Percentiles rank a stretch among this genome's conserved stretches.
Conservation (phyloP, 2,888 invertebrate genomes). For the Torymus auratus region DNA sequence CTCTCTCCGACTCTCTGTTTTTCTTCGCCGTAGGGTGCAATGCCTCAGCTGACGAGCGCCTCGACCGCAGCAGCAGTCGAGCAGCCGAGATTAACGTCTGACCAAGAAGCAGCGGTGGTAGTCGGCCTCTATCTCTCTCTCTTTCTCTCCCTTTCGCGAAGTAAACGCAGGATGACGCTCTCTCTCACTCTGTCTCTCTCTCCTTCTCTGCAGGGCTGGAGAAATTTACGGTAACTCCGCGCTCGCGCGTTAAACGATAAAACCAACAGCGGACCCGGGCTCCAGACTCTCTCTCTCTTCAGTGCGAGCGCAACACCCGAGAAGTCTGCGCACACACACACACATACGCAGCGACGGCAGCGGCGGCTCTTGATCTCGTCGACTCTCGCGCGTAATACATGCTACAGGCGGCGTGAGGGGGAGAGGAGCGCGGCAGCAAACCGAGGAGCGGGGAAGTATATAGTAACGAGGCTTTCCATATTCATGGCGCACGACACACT, state of each 20-base stretch:
- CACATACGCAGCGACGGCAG: no score
- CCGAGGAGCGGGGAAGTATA: conserved; percentile 54
- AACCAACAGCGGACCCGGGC: conserved; percentile 64
- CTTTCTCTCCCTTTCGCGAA: not conserved
- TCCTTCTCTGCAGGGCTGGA: not conserved
- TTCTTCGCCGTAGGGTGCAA: not conserved
- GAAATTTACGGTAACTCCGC: conserved; percentile 43
- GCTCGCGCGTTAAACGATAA: conserved; percentile 69
- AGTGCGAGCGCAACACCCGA: no score
- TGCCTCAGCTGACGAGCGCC: not conserved
- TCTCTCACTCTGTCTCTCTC: not conserved
- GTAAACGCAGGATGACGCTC: not conserved
- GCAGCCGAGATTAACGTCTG: conserved; percentile 65
- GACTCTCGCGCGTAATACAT: conserved; percentile 1
- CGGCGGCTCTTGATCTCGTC: not conserved
- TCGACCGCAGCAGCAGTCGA: not conserved
- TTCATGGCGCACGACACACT: conserved; percentile 68
- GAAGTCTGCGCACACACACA: no score
- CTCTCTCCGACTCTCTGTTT: no score
- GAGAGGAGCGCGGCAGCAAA: conserved; percentile 8
- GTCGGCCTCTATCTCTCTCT: not conserved
- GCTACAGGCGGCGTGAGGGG: conserved; percentile 54
- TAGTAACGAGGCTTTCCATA: conserved; percentile 75
- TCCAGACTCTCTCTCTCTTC: no score
- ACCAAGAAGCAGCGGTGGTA: conserved; percentile 56